These are phyloP conservation scores for Antheraea yamamai DNA, from an alignment of 2,888 invertebrate genomes.

Conservation along the genomic window DNA sequence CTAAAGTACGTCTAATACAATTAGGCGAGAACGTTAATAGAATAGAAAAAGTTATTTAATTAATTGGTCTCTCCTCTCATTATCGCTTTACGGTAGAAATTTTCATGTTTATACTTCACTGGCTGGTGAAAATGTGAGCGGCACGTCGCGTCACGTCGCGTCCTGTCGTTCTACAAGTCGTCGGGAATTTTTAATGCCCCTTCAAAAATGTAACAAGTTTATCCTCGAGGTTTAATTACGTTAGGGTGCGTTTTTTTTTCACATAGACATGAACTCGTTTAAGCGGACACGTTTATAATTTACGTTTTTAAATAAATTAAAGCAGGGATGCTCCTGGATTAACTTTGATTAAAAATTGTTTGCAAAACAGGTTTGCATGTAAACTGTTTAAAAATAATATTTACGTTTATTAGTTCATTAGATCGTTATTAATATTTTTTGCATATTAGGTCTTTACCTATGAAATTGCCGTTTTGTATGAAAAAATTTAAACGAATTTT, in stretches of 20 bases:
- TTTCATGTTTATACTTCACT: slow-evolving; percentile 33
- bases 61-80: slow-evolving; percentile 41
- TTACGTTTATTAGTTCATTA: not conserved
- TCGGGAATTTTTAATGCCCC: slow-evolving; percentile 44
- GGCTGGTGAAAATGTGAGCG: slow-evolving; percentile 36
- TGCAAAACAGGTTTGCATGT: slow-evolving; percentile 2
- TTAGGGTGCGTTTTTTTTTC: slow-evolving; percentile 23
- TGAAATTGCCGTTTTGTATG: too few species aligned
- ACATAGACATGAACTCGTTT: slow-evolving; percentile 21
- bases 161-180: slow-evolving; percentile 32
- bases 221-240: slow-evolving; percentile 40
- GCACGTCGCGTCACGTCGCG: slow-evolving; percentile 35
- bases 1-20: slow-evolving; percentile 24
- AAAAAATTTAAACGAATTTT: too few species aligned
- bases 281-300: slow-evolving; percentile 14
- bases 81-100: slow-evolving; percentile 42
- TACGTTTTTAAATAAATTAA: slow-evolving; percentile 13
- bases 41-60: slow-evolving; percentile 29
- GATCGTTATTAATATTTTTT: not conserved
- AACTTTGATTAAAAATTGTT: slow-evolving; percentile 12
- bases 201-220: slow-evolving; percentile 49
- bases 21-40: slow-evolving; percentile 17
- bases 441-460: too few species aligned
- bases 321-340: slow-evolving; percentile 12
- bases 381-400: not conserved